Evolutionary conservation across 2,113 vertebrate species (phyloP), one percentile per base, ranked within the genome.

Genomic region (Numenius arquata): DNA sequence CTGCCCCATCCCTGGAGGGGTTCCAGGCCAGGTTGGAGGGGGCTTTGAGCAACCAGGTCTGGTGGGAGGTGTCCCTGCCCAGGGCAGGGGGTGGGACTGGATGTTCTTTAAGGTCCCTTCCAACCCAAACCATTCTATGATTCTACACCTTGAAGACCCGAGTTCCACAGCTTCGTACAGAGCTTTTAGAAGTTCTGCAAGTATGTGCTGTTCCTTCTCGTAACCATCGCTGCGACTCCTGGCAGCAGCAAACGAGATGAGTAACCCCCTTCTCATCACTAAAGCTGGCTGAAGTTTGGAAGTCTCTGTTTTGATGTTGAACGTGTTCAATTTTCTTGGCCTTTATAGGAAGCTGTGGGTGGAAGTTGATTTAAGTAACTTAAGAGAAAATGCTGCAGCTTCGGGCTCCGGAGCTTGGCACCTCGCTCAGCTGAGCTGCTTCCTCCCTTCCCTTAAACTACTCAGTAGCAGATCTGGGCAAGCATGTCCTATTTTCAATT

Each of bases 101-200:
- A n/a, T n/a, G n/a, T n/a, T n/a, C n/a, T n/a, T n/a, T n/a, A n/a
- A n/a, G n/a, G n/a, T n/a, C n/a, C n/a, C n/a, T n/a, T n/a, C n/a
- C n/a, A n/a, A n/a, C n/a, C n/a, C n/a, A n/a, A n/a, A n/a, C n/a
- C n/a, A n/a, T n/a, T n/a, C n/a, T n/a, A n/a, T n/a, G n/a, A n/a
- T n/a, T n/a, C 52, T 53, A 6, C 0, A 1, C 0, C 0, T 40
- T 18, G 18, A 76, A 67, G 36, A 36, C 29, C 47, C 0, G 1
- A 25, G 23, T 47, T 92, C 41, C 17, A 5, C 38, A 34, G 26
- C 47, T 68, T 61, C 2, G 0, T 40, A 3, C 9, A 5, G 40
- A 30, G 61, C 47, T 68, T 76, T 53, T 23, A 41, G 52, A 65
- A 47, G 21, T 65, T 68, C n/a, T 78, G 61, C 43, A 61, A 52